Conservation (phyloP, 2,113 vertebrate species). For the Merops nubicus region DNA sequence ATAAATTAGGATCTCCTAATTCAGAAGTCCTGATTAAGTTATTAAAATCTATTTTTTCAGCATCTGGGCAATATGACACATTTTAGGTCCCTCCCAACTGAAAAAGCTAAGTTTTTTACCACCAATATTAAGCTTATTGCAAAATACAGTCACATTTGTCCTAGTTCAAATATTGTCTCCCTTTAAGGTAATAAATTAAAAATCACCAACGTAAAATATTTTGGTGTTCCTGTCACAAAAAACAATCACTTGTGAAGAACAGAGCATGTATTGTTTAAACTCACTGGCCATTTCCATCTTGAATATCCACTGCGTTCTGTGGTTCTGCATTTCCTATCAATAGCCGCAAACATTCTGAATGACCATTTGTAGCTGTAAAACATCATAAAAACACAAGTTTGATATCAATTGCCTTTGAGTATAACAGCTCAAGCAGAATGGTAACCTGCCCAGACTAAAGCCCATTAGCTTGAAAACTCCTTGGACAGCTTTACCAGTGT, state of each 20-base stretch:
- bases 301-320: conserved; percentile 92
- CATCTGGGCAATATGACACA: not conserved
- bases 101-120: not conserved
- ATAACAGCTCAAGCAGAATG: not conserved
- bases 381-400: not conserved
- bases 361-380: conserved; percentile 92
- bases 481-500: not conserved
- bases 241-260: not conserved
- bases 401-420: not conserved
- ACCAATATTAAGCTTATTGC: not conserved
- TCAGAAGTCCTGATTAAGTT: not conserved
- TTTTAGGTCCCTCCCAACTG: not conserved
- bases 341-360: conserved; percentile 95
- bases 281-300: conserved; percentile 97
- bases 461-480: not conserved
- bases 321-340: conserved; percentile 95
- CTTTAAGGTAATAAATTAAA: not conserved
- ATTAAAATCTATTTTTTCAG: not conserved
- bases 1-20: not conserved
- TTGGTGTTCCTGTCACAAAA: not conserved
- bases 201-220: not conserved
- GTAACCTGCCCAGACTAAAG: not conserved
- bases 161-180: not conserved
- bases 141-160: not conserved
- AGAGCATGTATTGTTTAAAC: conserved; percentile 49